Evolutionary conservation across 1,140 invertebrate genomes (phyloP).

Genomic region (Tachypleus tridentatus): DNA sequence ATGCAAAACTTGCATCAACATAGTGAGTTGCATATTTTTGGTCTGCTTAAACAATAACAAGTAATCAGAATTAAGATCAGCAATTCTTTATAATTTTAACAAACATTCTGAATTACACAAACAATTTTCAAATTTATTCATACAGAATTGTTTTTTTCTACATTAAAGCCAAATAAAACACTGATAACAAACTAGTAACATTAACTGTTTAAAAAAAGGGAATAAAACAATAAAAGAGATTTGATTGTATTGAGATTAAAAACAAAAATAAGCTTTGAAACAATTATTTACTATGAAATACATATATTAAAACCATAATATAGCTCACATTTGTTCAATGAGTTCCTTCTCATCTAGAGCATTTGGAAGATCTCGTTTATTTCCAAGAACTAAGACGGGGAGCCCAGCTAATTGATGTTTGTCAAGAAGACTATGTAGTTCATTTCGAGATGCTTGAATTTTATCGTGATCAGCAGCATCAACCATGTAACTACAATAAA

Average conservation of each 20-base stretch:
- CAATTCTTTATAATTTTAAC: no score
- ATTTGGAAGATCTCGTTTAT: slow-evolving; percentile 91
- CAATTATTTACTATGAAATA: not conserved
- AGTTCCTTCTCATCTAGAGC: slow-evolving; percentile 94
- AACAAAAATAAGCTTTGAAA: not conserved
- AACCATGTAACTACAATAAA: slow-evolving; percentile 75
- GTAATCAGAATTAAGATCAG: no score
- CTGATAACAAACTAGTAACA: not conserved
- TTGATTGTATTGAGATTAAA: not conserved
- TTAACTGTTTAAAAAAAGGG: not conserved
- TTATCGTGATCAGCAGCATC: slow-evolving; percentile 97
- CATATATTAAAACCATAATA: no score
- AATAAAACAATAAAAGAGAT: not conserved
- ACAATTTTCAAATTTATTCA: no score
- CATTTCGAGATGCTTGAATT: slow-evolving; percentile 93
- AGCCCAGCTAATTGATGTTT: slow-evolving; percentile 94
- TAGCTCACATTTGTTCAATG: slow-evolving; percentile 88
- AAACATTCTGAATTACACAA: no score
- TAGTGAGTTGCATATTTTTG: no score
- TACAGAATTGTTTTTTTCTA: not conserved
- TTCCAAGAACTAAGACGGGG: slow-evolving; percentile 92
- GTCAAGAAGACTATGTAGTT: slow-evolving; percentile 89
- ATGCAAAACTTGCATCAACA: no score
- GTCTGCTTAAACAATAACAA: no score
- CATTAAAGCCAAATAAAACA: not conserved